phyloP scores from a whole-genome alignment of 1,140 invertebrate genomes.

The Bombus vancouverensis region DNA sequence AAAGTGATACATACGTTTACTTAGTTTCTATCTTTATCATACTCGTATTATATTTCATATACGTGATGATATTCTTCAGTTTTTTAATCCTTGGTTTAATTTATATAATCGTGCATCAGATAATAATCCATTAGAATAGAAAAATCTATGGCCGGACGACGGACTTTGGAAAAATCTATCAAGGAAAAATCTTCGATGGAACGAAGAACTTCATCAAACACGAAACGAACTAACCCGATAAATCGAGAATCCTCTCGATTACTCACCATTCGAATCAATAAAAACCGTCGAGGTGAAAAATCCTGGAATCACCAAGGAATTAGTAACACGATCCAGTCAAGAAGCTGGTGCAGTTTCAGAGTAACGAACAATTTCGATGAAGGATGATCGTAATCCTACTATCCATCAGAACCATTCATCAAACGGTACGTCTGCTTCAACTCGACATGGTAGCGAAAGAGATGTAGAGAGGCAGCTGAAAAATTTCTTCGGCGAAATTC shows the following conservation, averaged over 20 bases:
- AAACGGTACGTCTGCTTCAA: neutral
- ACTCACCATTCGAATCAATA: neutral
- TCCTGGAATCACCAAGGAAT: conserved; percentile 7
- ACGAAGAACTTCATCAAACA: too few species aligned
- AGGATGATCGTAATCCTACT: conserved; percentile 5
- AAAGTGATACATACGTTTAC: too few species aligned
- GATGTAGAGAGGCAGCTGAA: neutral
- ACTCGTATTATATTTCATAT: too few species aligned
- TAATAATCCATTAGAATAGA: too few species aligned
- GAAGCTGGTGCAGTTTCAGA: neutral
- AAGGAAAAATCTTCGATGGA: too few species aligned
- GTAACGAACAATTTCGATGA: conserved; percentile 17
- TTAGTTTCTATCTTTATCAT: too few species aligned
- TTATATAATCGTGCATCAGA: too few species aligned
- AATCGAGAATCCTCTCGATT: neutral
- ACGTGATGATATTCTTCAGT: too few species aligned
- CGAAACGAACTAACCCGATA: neutral
- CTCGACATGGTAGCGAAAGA: neutral
- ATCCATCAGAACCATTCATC: neutral
- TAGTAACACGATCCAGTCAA: conserved; percentile 1
- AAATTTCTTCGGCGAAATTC: neutral
- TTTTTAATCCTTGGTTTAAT: too few species aligned
- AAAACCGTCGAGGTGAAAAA: neutral
- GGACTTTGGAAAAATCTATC: too few species aligned
- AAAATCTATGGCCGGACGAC: too few species aligned